Base-by-base conservation (phyloP, 1,140 invertebrate species). In the Drosophila oshimai region DNA sequence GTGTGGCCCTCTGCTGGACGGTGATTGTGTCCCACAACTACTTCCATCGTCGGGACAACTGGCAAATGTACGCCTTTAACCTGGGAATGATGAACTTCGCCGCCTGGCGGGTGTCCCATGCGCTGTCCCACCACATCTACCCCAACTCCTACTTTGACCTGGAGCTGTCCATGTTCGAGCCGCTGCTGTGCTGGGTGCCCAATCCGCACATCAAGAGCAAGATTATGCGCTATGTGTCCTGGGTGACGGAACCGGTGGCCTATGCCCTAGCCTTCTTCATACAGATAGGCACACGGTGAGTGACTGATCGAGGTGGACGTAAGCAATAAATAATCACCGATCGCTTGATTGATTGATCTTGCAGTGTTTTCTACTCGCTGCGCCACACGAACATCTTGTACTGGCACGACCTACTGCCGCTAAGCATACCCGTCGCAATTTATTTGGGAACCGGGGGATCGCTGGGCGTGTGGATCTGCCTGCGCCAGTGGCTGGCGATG, bases 31-130 rank as follows among this genome's bases (percentile, higher is more conserved):
- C 94, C 0, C 96, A 98, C 83, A 98, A 97, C 90, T 98, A 95
- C 81, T 94, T 97, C 42, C 96, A 98, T 84, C 93, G 94, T 74
- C 93, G 92, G 15, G 94, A 97, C 78, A 96, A 93, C 80, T 96
- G 95, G 92, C 93, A 96, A 37, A 96, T 96, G 94, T 96, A 95
- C 79, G 93, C 95, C 31, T 96, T 95, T 57, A 95, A 97, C 78
- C 88, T 97, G 9, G 91, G 92, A 22, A 80, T 94, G 44, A 89
- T 95, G 90, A 91, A 90, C 92, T 93, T 88, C 79, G 94, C 94
- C 54, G 93, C 96, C 55, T 97, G 96, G 93, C 92, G 96, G 68
- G 93, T 97, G 31, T 94, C 93, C 0, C 96, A 97, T 75, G 94
- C 92, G 0, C 77, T 97, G 15, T 96, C 95, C 22, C 96, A 97